Evolutionary conservation across 1,140 invertebrate genomes (phyloP).

Genomic region (honey bee (Apis mellifera)): DNA sequence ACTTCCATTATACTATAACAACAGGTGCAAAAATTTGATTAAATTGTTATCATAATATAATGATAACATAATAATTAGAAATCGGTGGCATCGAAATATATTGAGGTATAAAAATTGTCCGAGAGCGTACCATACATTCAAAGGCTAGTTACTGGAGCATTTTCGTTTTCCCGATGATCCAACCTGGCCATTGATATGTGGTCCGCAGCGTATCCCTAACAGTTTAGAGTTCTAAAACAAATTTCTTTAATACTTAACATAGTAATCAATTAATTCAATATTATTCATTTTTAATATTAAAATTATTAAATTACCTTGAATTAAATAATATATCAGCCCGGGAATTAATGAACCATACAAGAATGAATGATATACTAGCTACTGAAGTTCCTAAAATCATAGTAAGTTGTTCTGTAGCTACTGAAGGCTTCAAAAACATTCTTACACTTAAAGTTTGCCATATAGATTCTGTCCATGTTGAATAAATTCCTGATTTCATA

Average conservation of each 20-base stretch:
- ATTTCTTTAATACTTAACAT: conserved; percentile 2
- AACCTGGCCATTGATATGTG: conserved; percentile 74
- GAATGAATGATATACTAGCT: conserved; percentile 84
- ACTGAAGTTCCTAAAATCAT: conserved; percentile 85
- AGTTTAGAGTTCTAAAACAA: conserved; percentile 66
- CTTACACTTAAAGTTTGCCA: conserved; percentile 89
- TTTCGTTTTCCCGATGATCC: conserved; percentile 58
- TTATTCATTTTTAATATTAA: neutral
- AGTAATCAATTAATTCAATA: neutral
- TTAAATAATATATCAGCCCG: conserved; percentile 85
- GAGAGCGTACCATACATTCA: conserved; percentile 72
- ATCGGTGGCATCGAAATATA: conserved; percentile 33
- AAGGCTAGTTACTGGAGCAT: conserved; percentile 74
- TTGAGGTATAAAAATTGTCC: conserved; percentile 63
- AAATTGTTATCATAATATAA: neutral
- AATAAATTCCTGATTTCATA: conserved; percentile 89
- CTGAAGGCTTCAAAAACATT: conserved; percentile 91
- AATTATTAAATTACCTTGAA: conserved; percentile 65
- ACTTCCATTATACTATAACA: conserved; percentile 13
- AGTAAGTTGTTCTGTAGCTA: conserved; percentile 85
- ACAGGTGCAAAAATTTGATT: conserved; percentile 24
- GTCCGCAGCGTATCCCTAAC: conserved; percentile 76
- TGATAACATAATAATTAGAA: conserved; percentile 1
- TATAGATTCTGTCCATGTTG: conserved; percentile 95
- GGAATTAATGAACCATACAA: conserved; percentile 87